Evolutionary conservation across 2,888 invertebrate genomes (phyloP), one percentile per base, ranked within the genome.

Genomic region (Papilio protenor): DNA sequence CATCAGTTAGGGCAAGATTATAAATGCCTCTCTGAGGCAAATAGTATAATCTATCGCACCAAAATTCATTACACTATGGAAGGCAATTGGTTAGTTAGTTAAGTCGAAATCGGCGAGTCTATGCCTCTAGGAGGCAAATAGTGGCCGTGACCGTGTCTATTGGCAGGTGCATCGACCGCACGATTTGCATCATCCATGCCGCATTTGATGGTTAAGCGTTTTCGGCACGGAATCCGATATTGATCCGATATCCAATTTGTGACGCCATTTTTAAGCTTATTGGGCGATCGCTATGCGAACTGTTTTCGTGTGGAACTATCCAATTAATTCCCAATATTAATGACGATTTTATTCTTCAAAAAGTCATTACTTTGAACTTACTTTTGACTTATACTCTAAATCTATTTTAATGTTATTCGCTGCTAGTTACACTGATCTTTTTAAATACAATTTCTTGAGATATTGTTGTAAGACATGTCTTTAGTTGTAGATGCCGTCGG

Each of bases 161-260:
- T 79, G 76, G 79, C 79, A 86, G 85, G 91, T 88, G 90, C 92
- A 87, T 87, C 87, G 91, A 91, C 91, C 91, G 89, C 86, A 86
- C 89, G 87, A 89, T 88, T 88, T 80, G 88, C 88, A 90, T 89
- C 87, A 87, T 90, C 88, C 88, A 90, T 90, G 91, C 87, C 87
- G 88, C 87, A 89, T 90, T 91, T 88, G 89, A 88, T 86, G 87
- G 85, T 84, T 89, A 87, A 87, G 87, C 82, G 87, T 85, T 90
- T 90, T 90, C 88, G 89, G 88, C 89, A 91, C 90, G 92, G 89
- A 90, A 88, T 88, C 83, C 83, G 85, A 85, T 85, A 87, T 89
- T 89, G 89, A 91, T 88, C 89, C 88, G 89, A 89, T 89, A 87
- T 84, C 81, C 85, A 84, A 88, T 87, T 90, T 86, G 90, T 87